Conservation (phyloP, 2,888 invertebrate genomes). For the Ypsolopha sequella region DNA sequence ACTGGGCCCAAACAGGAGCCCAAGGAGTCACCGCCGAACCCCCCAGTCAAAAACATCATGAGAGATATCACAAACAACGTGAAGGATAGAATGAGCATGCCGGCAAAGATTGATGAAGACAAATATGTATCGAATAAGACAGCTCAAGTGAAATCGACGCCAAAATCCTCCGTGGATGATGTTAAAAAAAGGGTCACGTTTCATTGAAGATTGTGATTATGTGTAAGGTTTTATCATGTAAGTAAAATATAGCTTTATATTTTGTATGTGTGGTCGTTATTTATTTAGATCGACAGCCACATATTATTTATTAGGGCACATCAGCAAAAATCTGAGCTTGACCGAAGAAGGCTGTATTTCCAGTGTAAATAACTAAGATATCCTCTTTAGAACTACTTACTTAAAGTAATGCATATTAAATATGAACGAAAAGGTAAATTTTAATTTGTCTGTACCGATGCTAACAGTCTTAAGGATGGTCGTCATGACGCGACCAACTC, state of each 20-base stretch:
- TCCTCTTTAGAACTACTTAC: too few species aligned
- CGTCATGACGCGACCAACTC: too few species aligned
- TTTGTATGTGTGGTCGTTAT: too few species aligned
- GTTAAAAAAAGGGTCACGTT: constrained; percentile 58
- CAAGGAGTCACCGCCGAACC: background rate
- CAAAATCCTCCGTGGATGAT: constrained; percentile 23
- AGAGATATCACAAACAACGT: background rate
- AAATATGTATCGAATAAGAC: too few species aligned
- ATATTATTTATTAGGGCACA: too few species aligned
- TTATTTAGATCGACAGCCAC: too few species aligned
- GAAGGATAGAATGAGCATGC: background rate
- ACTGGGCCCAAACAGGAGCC: background rate
- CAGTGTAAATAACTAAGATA: too few species aligned
- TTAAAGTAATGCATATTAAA: background rate
- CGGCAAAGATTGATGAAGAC: background rate
- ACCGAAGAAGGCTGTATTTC: too few species aligned
- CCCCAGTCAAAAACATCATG: background rate
- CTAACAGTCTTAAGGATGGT: too few species aligned
- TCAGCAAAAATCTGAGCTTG: too few species aligned
- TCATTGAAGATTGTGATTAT: constrained; percentile 22
- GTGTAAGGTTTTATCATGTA: too few species aligned
- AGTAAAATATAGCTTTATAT: too few species aligned
- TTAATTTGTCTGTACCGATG: background rate
- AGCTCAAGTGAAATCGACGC: background rate
- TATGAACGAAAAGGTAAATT: background rate